These are phyloP conservation scores for Actinemys pallida DNA, from an alignment of 2,113 vertebrate genomes.

Conservation along the genomic window DNA sequence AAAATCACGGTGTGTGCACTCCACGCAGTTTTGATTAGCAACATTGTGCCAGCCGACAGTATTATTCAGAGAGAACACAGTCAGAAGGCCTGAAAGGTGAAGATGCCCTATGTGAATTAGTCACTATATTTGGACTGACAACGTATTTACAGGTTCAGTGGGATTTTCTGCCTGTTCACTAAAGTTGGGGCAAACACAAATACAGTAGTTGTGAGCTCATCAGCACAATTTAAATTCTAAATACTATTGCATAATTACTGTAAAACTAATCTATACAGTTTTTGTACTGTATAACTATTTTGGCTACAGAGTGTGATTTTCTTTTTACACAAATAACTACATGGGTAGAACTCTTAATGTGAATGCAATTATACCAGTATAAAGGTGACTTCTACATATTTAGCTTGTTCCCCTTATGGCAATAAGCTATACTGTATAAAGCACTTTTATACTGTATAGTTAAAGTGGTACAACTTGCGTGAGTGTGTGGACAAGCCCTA, in stretches of 20 bases:
- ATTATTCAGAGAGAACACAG: neutral
- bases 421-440: neutral
- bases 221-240: neutral
- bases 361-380: neutral
- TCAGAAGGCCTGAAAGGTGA: neutral
- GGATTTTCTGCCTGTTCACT: neutral
- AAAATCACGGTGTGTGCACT: neutral
- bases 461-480: neutral
- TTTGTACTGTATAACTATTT: neutral
- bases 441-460: neutral
- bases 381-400: rapidly evolving
- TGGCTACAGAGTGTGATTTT: neutral
- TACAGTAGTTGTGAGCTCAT: neutral
- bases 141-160: neutral
- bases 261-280: neutral
- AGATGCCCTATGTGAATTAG: neutral
- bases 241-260: neutral
- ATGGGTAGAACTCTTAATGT: neutral
- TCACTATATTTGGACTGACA: neutral
- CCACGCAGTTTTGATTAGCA: neutral
- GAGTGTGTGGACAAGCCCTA: neutral
- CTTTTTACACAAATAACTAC: neutral
- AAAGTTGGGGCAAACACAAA: neutral
- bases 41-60: constrained; percentile 20
- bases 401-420: neutral